phyloP scores from a whole-genome alignment of 2,888 invertebrate species.

The Exocentrus adspersus region DNA sequence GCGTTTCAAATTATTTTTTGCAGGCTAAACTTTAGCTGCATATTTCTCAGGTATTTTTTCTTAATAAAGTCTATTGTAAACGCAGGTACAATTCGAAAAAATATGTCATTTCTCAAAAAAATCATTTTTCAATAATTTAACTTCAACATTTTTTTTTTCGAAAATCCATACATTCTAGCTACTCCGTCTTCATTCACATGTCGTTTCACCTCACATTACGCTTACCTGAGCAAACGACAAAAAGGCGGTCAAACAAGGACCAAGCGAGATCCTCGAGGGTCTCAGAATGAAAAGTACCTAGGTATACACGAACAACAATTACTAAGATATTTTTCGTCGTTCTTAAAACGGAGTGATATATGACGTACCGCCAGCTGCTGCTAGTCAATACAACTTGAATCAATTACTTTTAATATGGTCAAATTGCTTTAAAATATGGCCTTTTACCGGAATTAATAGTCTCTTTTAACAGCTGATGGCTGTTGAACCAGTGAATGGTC shows the following conservation, averaged over 20 bases:
- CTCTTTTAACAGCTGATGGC: slow-evolving; percentile 41
- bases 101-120: too few relatives aligned
- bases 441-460: slow-evolving; percentile 55
- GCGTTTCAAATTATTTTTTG: too few relatives aligned
- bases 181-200: too few relatives aligned
- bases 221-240: slow-evolving; percentile 57
- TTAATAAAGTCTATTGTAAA: too few relatives aligned
- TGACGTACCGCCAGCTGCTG: slow-evolving; percentile 56
- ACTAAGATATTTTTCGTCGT: slow-evolving; percentile 62
- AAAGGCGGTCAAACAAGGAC: slow-evolving; percentile 51
- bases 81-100: too few relatives aligned
- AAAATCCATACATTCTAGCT: too few relatives aligned
- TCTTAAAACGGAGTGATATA: slow-evolving; percentile 58
- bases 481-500: slow-evolving; percentile 41
- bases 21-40: too few relatives aligned
- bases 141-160: too few relatives aligned
- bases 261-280: slow-evolving; percentile 47
- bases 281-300: slow-evolving; percentile 52
- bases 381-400: slow-evolving; percentile 48
- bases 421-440: slow-evolving; percentile 63
- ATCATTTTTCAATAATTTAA: too few relatives aligned
- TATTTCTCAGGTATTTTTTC: too few relatives aligned
- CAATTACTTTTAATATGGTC: slow-evolving; percentile 62
- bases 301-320: slow-evolving; percentile 58
- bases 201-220: slow-evolving; percentile 35